phyloP scores from a whole-genome alignment of 2,888 invertebrate genomes.

The Dioctria rufipes region DNA sequence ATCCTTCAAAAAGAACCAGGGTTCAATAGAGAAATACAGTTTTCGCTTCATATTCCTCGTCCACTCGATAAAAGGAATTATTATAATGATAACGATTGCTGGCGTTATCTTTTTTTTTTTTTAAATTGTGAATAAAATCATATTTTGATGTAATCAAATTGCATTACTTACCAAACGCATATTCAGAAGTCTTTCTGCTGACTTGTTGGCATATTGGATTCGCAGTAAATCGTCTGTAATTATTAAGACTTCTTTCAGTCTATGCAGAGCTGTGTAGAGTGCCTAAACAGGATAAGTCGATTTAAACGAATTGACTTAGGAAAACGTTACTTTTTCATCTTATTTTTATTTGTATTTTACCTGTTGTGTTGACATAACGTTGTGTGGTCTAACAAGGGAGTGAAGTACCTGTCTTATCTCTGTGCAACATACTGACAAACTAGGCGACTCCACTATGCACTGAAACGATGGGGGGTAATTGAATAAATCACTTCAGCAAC shows the following conservation, averaged over 20 bases:
- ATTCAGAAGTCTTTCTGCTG: constrained; percentile 87
- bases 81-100: too few relatives aligned
- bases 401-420: constrained; percentile 86
- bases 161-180: constrained; percentile 75
- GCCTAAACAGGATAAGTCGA: constrained; percentile 71
- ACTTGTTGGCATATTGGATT: constrained; percentile 90
- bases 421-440: constrained; percentile 75
- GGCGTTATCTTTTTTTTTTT: background rate
- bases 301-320: constrained; percentile 62
- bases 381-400: constrained; percentile 82
- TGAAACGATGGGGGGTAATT: constrained; percentile 65
- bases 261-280: constrained; percentile 88
- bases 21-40: too few relatives aligned
- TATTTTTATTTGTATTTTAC: constrained; percentile 60
- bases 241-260: constrained; percentile 88
- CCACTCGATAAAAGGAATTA: too few relatives aligned
- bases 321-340: constrained; percentile 65
- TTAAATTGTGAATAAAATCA: constrained; percentile 68
- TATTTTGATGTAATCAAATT: constrained; percentile 74
- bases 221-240: constrained; percentile 89
- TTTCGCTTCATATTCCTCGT: too few relatives aligned
- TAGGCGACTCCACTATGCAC: constrained; percentile 80
- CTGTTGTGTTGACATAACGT: constrained; percentile 81
- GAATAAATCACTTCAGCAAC: constrained; percentile 19
- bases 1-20: too few relatives aligned